Base-by-base conservation (phyloP, 1,140 invertebrate genomes). In the Drosophila auraria region DNA sequence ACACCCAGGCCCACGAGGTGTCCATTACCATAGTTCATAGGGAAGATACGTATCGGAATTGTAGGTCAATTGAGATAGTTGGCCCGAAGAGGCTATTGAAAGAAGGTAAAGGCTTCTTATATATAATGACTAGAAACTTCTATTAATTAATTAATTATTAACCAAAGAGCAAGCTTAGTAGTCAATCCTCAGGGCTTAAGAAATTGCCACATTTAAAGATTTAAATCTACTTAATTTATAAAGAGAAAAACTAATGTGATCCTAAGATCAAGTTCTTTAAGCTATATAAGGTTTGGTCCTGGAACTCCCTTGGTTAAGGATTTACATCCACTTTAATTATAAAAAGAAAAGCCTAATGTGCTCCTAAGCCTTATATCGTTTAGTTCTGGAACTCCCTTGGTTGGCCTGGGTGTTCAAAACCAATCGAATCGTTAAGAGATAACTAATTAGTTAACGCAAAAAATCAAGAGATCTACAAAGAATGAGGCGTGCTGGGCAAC, bases 401-500 rank as follows among this genome's bases (percentile, higher is more conserved):
- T n/a, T 49, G 63, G 42, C 50, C 68, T 51, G 23, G 17, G 62
- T 17, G 25, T 56, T 59, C 20, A 4, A 0, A 47, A 9, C 33
- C 12, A 44, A 60, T 59, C 20, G 14, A 14, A 14, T 44, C 44
- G 5, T 2, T 33, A 7, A 1, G 12, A 20, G n/a, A 23, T 45
- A 25, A 60, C 33, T 11, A 11, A 11, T 11, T 11, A 11, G 2
- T n/a, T 17, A 47, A 25, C 80, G 61, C 50, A 15, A 58, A 9
- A 51, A 47, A 60, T 49, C 9, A 62, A 49, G 42, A 53, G 50
- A 50, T 58, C 63, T 75, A 80, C 82, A 66, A 62, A 81, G 64
- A 36, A 74, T 68, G 72, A 62, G 56, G 56, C 75, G 80, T 68
- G 78, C 68, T 83, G 72, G 69, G 64, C 87, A 53, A 82, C 57